These are phyloP conservation scores for Pica pica DNA, from an alignment of 2,113 vertebrate genomes.

Conservation along the genomic window DNA sequence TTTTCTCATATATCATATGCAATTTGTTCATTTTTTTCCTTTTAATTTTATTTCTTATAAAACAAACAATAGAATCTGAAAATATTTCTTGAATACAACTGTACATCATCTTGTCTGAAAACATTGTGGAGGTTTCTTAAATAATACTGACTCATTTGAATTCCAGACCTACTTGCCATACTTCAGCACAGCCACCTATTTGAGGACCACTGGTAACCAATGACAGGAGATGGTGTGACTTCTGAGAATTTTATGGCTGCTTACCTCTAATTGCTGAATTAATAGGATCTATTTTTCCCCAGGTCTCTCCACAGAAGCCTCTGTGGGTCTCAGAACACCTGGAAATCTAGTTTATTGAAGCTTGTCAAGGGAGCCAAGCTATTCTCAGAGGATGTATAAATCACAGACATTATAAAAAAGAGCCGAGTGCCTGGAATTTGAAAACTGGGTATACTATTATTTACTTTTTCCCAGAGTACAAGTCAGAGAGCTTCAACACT, in stretches of 20 bases:
- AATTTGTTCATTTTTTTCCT: accelerated
- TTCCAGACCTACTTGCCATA: neutral
- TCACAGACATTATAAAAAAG: neutral
- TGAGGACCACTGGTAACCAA: neutral
- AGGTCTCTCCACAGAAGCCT: neutral
- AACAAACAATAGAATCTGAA: neutral
- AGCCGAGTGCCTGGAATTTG: neutral
- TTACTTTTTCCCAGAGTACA: neutral
- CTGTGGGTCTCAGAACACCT: neutral
- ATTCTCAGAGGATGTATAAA: neutral
- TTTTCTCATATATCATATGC: neutral
- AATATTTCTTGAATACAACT: neutral
- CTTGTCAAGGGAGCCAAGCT: neutral
- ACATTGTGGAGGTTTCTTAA: neutral
- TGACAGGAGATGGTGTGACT: neutral
- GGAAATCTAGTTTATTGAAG: neutral
- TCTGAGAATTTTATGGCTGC: neutral
- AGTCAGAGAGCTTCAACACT: neutral
- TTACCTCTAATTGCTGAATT: slow-evolving; percentile 14
- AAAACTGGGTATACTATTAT: neutral
- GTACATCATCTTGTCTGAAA: neutral
- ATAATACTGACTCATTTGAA: neutral
- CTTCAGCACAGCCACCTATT: neutral
- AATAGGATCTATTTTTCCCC: neutral
- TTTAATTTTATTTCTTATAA: neutral